phyloP scores from a whole-genome alignment of 1,140 invertebrate species.

The Caenorhabditis brenneri region DNA sequence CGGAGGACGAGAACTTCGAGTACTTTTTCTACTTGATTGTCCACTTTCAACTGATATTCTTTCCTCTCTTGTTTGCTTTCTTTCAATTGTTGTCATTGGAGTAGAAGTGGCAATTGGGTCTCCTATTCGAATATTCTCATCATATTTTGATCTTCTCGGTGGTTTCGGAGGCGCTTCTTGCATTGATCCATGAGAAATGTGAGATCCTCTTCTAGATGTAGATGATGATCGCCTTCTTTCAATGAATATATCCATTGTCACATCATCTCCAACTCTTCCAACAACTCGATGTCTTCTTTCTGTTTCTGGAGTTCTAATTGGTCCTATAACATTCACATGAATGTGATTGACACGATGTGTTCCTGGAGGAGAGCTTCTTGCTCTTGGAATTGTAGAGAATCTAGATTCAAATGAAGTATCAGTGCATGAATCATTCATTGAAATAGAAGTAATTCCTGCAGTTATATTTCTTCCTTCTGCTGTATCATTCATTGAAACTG shows the following conservation, averaged over 20 bases:
- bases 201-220: background rate
- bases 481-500: slow-evolving; percentile 18
- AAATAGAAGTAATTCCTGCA: slow-evolving; percentile 23
- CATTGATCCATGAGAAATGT: background rate
- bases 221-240: background rate
- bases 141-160: slow-evolving; percentile 26
- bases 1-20: slow-evolving; percentile 3
- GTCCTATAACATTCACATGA: slow-evolving; percentile 3
- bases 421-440: slow-evolving; percentile 12
- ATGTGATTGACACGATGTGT: slow-evolving; percentile 16
- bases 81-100: slow-evolving; percentile 36
- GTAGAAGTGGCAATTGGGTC: slow-evolving; percentile 27
- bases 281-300: slow-evolving; percentile 10
- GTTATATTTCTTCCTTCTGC: background rate
- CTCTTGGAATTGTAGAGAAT: slow-evolving; percentile 25
- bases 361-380: background rate
- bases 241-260: slow-evolving; percentile 29
- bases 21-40: slow-evolving; percentile 22
- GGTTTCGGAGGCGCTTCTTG: background rate
- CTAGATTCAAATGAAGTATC: slow-evolving; percentile 9
- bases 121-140: background rate
- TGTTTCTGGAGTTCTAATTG: background rate
- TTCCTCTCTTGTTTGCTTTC: slow-evolving; percentile 24
- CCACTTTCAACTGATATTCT: slow-evolving; percentile 30
- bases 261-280: slow-evolving; percentile 21